Percentiles rank a stretch among this genome's conserved stretches.
phyloP scores from a whole-genome alignment of 2,797 vertebrate species.

The Crax fasciolata region DNA sequence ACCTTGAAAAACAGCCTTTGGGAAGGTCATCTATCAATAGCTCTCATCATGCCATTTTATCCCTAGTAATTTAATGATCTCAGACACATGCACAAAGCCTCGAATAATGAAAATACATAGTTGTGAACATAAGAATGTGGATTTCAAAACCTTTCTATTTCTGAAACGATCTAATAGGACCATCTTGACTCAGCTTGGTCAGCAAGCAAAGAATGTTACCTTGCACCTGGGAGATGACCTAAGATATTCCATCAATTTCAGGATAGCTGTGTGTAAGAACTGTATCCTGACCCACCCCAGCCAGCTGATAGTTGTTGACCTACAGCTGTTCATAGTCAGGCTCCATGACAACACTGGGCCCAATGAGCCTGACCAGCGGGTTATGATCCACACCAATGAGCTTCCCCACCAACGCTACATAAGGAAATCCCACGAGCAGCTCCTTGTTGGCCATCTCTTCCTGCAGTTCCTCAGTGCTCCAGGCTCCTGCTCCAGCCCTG shows the following conservation, averaged over 20 bases:
- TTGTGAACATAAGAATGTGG: neutral
- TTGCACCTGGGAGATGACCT: neutral
- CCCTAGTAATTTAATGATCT: neutral
- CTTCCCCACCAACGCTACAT: neutral
- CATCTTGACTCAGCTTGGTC: neutral
- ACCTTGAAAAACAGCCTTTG: neutral
- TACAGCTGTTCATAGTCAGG: neutral
- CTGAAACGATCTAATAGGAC: neutral
- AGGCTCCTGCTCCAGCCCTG: neutral
- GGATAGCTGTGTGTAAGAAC: neutral
- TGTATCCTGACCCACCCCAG: neutral
- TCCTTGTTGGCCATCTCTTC: fast-evolving
- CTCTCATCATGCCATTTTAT: neutral
- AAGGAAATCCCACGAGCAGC: neutral
- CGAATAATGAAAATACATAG: neutral
- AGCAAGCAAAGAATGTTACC: neutral
- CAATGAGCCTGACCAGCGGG: neutral
- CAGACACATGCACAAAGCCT: neutral
- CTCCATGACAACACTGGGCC: neutral
- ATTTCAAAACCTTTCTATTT: neutral
- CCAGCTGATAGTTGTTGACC: neutral
- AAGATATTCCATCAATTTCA: neutral
- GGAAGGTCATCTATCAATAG: neutral
- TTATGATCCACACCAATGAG: no score
- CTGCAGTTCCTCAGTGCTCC: neutral